Evolutionary conservation across 1,140 invertebrate species (phyloP).

Genomic region (Nymphalis io): DNA sequence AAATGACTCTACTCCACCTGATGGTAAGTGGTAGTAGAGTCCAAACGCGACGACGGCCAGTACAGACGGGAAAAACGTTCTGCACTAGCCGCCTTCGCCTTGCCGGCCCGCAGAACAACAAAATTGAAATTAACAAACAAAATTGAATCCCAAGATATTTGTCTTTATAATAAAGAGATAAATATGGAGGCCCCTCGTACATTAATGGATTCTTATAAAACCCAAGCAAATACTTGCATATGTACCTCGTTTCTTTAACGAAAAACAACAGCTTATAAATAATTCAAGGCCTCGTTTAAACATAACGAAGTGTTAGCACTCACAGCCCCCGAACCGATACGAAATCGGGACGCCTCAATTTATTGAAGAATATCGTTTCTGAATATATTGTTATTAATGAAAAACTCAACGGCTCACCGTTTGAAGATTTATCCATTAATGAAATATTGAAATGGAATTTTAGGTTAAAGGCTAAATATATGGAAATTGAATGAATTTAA

Average conservation of each 20-base stretch:
- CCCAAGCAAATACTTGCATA: background rate
- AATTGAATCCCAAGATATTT: no score
- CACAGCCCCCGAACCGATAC: background rate
- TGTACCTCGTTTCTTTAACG: conserved; percentile 19
- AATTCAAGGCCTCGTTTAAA: conserved; percentile 37
- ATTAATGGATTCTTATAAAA: no score
- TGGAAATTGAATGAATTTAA: background rate
- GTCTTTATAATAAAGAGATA: no score
- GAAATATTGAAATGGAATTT: background rate
- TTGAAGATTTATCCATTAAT: conserved; percentile 1
- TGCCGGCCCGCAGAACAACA: no score
- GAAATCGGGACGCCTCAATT: conserved; percentile 25
- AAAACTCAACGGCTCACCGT: background rate
- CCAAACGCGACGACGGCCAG: no score
- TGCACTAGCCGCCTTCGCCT: no score
- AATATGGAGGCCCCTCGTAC: no score
- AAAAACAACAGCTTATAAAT: conserved; percentile 37
- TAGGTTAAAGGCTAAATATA: background rate
- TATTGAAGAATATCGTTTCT: conserved; percentile 25
- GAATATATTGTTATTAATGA: conserved; percentile 12
- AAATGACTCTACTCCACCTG: no score
- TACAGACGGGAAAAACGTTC: no score
- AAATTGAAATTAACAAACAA: no score
- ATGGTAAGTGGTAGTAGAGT: no score
- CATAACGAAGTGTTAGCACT: conserved; percentile 33